phyloP scores from a whole-genome alignment of 2,888 invertebrate genomes.

The Phoenoteleia sp. region DNA sequence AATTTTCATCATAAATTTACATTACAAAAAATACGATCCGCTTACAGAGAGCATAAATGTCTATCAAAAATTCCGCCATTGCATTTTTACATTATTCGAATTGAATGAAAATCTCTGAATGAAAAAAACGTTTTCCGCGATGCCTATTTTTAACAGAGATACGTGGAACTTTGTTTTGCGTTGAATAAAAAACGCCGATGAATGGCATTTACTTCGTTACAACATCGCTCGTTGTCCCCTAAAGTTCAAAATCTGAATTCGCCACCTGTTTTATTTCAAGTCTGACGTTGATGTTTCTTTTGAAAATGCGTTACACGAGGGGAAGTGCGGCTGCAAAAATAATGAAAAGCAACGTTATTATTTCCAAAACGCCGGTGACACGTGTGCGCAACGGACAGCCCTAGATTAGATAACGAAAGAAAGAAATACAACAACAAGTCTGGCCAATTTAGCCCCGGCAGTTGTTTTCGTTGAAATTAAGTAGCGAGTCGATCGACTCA shows the following conservation, averaged over 20 bases:
- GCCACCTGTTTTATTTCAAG: conserved; percentile 51
- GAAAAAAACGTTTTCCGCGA: conserved; percentile 5
- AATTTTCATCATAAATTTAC: too few species aligned
- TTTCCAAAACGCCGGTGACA: conserved; percentile 35
- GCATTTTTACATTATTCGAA: background rate
- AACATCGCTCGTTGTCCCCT: conserved; percentile 8
- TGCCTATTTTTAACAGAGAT: conserved; percentile 8
- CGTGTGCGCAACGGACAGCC: conserved; percentile 1
- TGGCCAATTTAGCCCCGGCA: conserved; percentile 9
- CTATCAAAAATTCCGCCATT: too few species aligned
- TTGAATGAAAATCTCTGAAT: background rate
- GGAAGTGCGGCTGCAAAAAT: conserved; percentile 4
- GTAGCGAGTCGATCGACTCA: conserved; percentile 53
- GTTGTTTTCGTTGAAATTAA: conserved; percentile 69
- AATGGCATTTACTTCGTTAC: conserved; percentile 15
- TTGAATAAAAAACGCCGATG: conserved; percentile 6
- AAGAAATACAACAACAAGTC: conserved; percentile 1
- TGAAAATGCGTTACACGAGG: conserved; percentile 28
- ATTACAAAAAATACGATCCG: too few species aligned
- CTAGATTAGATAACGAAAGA: conserved; percentile 46
- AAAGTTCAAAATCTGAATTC: conserved; percentile 41
- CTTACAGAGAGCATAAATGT: too few species aligned
- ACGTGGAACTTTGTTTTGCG: conserved; percentile 28
- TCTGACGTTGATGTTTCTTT: conserved; percentile 56
- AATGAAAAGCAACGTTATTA: conserved; percentile 30